These are phyloP conservation scores for Brachypteracias leptosomus DNA, from an alignment of 2,113 vertebrate genomes.

Conservation along the genomic window DNA sequence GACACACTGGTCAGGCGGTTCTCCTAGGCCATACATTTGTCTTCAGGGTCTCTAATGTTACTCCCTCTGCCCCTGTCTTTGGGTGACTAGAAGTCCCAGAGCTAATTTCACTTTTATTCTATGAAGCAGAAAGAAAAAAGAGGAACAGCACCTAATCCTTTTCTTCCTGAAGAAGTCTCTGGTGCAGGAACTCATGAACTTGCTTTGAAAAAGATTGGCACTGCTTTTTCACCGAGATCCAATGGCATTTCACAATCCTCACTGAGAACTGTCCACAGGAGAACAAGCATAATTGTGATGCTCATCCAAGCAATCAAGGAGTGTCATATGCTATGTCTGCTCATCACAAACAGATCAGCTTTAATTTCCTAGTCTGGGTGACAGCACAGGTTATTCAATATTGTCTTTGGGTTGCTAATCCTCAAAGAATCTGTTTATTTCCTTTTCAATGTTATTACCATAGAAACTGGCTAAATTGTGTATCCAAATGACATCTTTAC, in stretches of 20 bases:
- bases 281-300: neutral
- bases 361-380: neutral
- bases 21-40: neutral
- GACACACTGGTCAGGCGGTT: neutral
- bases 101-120: neutral
- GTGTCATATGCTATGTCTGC: neutral
- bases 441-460: neutral
- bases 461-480: slow-evolving; percentile 4
- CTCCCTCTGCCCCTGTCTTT: neutral
- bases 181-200: neutral
- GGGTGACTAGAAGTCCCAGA: neutral
- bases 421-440: neutral
- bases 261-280: neutral
- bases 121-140: neutral
- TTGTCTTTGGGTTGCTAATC: neutral
- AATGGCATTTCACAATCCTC: neutral
- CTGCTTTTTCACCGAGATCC: neutral
- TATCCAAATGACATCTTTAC: slow-evolving; percentile 1
- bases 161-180: neutral
- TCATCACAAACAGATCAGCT: neutral
- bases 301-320: neutral
- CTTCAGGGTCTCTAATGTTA: neutral
- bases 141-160: neutral
- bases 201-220: neutral
- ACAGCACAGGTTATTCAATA: neutral